A percentile compares a stretch with the other conserved stretches of the same genome.
Evolutionary conservation across 2,888 invertebrate genomes (phyloP).

Genomic region (Athrips mouffetella): DNA sequence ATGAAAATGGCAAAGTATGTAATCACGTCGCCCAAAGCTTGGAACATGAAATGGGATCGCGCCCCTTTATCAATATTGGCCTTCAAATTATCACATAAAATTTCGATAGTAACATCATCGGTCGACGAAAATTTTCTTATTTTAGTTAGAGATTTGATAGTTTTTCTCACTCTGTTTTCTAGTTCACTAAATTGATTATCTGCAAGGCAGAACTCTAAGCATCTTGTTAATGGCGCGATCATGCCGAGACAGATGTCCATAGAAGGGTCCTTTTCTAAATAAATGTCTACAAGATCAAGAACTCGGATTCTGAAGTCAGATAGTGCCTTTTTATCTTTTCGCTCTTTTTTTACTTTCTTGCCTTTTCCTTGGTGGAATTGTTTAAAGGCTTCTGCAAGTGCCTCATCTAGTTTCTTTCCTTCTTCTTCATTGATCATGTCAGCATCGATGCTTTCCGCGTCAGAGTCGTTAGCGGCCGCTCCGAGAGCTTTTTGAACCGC

Average conservation of each 20-base stretch:
- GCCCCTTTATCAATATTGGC: slow-evolving; percentile 81
- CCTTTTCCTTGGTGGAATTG: slow-evolving; percentile 76
- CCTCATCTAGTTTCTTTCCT: slow-evolving; percentile 84
- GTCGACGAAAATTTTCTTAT: slow-evolving; percentile 79
- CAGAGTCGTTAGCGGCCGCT: slow-evolving; percentile 76
- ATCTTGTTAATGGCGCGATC: slow-evolving; percentile 82
- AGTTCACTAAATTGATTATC: slow-evolving; percentile 83
- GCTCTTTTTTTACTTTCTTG: slow-evolving; percentile 75
- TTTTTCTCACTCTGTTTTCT: slow-evolving; percentile 79
- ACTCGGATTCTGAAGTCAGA: slow-evolving; percentile 86
- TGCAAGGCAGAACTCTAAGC: slow-evolving; percentile 83
- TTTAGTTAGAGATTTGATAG: slow-evolving; percentile 79
- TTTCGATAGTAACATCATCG: slow-evolving; percentile 73
- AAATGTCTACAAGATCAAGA: slow-evolving; percentile 86
- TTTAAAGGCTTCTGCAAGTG: slow-evolving; percentile 85
- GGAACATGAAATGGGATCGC: slow-evolving; percentile 80
- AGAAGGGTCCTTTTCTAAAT: slow-evolving; percentile 83
- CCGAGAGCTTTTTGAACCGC: slow-evolving; percentile 86
- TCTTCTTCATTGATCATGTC: slow-evolving; percentile 87
- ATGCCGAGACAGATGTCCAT: slow-evolving; percentile 83
- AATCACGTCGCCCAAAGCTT: slow-evolving; percentile 82
- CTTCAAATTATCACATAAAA: slow-evolving; percentile 76
- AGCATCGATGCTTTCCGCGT: slow-evolving; percentile 84
- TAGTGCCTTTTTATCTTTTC: slow-evolving; percentile 81
- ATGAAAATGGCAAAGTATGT: slow-evolving; percentile 81